Percentiles rank a stretch among this genome's conserved stretches.
Evolutionary conservation across 1,140 invertebrate species (phyloP).

Genomic region (Lepidurus apus): DNA sequence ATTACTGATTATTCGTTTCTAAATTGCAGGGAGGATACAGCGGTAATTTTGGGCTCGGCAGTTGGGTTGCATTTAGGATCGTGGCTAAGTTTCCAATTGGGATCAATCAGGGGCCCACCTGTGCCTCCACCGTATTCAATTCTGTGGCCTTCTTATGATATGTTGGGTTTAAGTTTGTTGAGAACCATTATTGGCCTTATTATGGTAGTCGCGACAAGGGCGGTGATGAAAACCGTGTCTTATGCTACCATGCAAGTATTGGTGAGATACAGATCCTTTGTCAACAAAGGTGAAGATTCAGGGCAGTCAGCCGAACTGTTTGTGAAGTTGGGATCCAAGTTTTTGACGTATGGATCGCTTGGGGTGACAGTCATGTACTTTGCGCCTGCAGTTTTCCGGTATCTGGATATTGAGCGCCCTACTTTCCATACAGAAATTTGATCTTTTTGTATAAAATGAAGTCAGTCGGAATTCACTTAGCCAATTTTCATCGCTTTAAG

Average conservation of each 20-base stretch:
- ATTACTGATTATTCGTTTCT: neutral
- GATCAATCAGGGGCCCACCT: conserved; percentile 53
- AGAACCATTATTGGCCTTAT: conserved; percentile 68
- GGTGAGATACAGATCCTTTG: conserved; percentile 38
- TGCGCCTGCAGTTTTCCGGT: conserved; percentile 69
- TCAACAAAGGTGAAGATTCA: conserved; percentile 25
- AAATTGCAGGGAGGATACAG: conserved; percentile 68
- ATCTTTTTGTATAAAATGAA: neutral
- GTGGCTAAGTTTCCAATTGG: conserved; percentile 75
- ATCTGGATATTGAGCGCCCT: conserved; percentile 67
- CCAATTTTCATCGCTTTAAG: too few species aligned
- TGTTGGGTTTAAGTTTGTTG: conserved; percentile 58
- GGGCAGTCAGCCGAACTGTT: conserved; percentile 51
- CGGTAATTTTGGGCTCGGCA: conserved; percentile 71
- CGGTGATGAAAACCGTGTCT: conserved; percentile 60
- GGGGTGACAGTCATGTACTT: conserved; percentile 69
- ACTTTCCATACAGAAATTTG: conserved; percentile 81
- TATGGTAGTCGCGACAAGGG: conserved; percentile 60
- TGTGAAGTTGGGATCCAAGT: conserved; percentile 75
- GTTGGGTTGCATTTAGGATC: conserved; percentile 72
- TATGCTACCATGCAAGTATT: conserved; percentile 56
- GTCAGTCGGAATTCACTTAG: too few species aligned
- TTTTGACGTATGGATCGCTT: conserved; percentile 66
- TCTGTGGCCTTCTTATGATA: conserved; percentile 67
- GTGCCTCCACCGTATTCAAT: conserved; percentile 62